phyloP scores from a whole-genome alignment of 1,140 invertebrate species.

The Tyrophagus putrescentiae region DNA sequence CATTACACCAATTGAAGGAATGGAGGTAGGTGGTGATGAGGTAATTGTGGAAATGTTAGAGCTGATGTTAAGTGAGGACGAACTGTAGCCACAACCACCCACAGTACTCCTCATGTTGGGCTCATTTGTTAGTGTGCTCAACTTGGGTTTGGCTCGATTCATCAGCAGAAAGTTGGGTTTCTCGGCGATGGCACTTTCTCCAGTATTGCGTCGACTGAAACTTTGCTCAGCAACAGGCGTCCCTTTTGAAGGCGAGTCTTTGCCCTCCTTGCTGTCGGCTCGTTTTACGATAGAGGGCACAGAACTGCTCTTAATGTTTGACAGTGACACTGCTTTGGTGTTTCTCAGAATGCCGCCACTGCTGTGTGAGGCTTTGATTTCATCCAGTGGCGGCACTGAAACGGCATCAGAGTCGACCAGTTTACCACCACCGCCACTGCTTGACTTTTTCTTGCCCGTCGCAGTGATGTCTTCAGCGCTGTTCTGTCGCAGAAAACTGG shows the following conservation, averaged over 20 bases:
- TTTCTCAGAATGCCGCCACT: neutral
- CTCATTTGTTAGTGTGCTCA: too few species aligned
- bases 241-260: too few species aligned
- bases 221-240: too few species aligned
- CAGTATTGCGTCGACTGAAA: too few species aligned
- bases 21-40: neutral
- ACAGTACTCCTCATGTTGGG: too few species aligned
- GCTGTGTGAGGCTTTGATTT: neutral
- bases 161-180: too few species aligned
- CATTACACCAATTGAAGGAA: neutral
- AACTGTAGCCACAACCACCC: too few species aligned
- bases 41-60: neutral
- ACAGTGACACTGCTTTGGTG: neutral
- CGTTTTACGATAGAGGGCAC: neutral
- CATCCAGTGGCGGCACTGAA: neutral
- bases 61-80: too few species aligned
- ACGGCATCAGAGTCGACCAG: neutral
- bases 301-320: neutral
- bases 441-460: conserved; percentile 2
- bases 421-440: neutral
- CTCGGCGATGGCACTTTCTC: too few species aligned
- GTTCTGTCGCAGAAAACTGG: neutral
- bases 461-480: neutral
- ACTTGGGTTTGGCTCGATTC: too few species aligned
- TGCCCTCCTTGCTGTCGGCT: neutral